Evolutionary conservation across 2,888 invertebrate genomes (phyloP), one percentile per base, ranked within the genome.

Genomic region (Meloe dianella): DNA sequence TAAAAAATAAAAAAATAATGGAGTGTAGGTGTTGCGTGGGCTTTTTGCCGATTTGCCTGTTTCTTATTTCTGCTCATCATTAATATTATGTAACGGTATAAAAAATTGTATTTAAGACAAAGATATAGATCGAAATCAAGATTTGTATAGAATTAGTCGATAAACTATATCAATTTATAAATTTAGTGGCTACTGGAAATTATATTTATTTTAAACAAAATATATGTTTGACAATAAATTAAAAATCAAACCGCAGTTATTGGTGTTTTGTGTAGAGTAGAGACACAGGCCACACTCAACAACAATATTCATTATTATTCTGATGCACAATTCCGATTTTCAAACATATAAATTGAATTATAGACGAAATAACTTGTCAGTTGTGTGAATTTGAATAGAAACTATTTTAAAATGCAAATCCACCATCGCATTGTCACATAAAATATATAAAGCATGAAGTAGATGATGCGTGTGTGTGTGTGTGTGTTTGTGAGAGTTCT

Each of bases 351-450:
- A 74, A 75, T 74, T 74, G 75, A 75, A 75, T 74, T 75, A 75
- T 72, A 69, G 68, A 41, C 71, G 72, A 74, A 75, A 74, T 74
- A 75, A 71, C 73, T 75, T 75, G 73, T 70, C 72, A 69, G 68
- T 73, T 69, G 72, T 66, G 67, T 71, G 64, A 65, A 73, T 74
- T 73, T 74, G 73, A 76, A 76, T 76, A 74, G 74, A 73, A 73
- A 74, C 74, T 75, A 73, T 75, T 75, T 76, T 75, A 74, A 75
- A 75, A 75, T 76, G 76, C 70, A 74, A 76, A 76, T 76, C 65
- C 68, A 41, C 70, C 65, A 64, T 65, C 70, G 67, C 70, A 67
- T 71, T 71, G 72, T 68, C 73, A 69, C 73, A 75, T 73, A 73
- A 74, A 73, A 74, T 73, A 69, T 69, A 72, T 72, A 71, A 74